Evolutionary conservation across 2,797 vertebrate genomes (phyloP).

Genomic region (Lerista edwardsae): DNA sequence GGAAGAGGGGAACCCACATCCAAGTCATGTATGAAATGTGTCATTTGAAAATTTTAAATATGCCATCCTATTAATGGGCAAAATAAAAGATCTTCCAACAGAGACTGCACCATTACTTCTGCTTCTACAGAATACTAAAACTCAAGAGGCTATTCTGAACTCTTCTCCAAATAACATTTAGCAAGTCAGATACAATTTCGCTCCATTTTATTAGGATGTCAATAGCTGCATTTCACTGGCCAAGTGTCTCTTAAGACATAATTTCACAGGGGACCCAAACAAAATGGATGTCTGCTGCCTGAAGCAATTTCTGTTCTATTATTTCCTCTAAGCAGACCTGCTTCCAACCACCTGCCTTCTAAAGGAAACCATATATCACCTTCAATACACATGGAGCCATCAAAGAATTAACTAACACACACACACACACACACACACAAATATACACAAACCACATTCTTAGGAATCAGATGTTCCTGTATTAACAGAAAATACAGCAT

Average conservation of each 20-base stretch:
- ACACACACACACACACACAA: neutral
- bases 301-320: neutral
- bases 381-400: neutral
- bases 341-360: slow-evolving; percentile 4
- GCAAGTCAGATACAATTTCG: neutral
- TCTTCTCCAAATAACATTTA: neutral
- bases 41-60: neutral
- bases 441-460: neutral
- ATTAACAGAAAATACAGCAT: neutral
- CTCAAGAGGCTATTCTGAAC: neutral
- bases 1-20: neutral
- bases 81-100: neutral
- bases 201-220: slow-evolving; percentile 9
- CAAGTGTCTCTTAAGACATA: neutral
- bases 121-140: neutral
- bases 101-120: neutral
- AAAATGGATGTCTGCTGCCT: slow-evolving; percentile 5
- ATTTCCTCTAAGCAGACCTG: neutral
- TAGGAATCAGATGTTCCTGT: neutral
- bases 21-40: neutral
- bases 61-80: neutral
- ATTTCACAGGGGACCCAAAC: neutral
- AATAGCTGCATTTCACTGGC: neutral
- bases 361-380: neutral
- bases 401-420: no score